These are phyloP conservation scores for Apis florea DNA, from an alignment of 1,140 invertebrate species.

Conservation along the genomic window DNA sequence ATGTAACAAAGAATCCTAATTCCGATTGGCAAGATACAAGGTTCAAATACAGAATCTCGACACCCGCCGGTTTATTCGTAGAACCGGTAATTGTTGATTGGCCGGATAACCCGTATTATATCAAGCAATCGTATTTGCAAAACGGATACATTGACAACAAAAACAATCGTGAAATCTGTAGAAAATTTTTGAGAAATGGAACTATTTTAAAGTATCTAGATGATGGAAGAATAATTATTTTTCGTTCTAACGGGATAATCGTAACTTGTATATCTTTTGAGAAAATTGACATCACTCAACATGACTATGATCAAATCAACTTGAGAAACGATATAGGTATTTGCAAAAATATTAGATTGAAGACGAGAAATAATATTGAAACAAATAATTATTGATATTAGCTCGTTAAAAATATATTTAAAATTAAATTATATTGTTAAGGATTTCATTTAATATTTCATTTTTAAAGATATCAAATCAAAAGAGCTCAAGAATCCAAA, in stretches of 20 bases:
- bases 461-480: too few species aligned
- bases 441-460: too few species aligned
- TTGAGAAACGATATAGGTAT: background rate
- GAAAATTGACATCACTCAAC: constrained; percentile 1
- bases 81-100: constrained; percentile 76
- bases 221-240: constrained; percentile 61
- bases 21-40: constrained; percentile 18
- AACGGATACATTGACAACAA: constrained; percentile 29
- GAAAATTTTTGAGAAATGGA: constrained; percentile 73
- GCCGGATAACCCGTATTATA: constrained; percentile 76
- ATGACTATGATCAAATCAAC: background rate
- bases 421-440: too few species aligned
- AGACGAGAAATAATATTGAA: too few species aligned
- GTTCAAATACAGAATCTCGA: constrained; percentile 76
- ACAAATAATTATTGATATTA: background rate
- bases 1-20: too few species aligned
- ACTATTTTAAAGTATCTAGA: constrained; percentile 68
- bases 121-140: constrained; percentile 77
- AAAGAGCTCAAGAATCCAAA: background rate
- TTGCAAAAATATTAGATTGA: background rate
- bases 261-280: constrained; percentile 56
- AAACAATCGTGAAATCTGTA: constrained; percentile 48
- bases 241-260: constrained; percentile 70
- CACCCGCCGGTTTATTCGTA: constrained; percentile 80
- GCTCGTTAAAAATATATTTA: too few species aligned